Evolutionary conservation across 2,797 vertebrate species (phyloP).

Genomic region (Diglossa cyanea): DNA sequence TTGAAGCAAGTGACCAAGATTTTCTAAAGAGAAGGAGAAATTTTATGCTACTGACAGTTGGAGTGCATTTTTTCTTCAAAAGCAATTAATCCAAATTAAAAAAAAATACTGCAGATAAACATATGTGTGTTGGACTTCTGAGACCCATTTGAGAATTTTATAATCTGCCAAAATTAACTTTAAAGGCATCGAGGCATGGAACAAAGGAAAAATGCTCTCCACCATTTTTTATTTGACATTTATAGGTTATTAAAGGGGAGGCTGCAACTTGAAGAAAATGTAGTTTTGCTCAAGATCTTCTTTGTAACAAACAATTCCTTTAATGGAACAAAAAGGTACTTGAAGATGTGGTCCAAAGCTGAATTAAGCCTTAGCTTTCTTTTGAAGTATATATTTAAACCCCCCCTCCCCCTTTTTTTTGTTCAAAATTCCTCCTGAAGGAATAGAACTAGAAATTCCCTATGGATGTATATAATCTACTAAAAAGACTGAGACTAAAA

Average conservation of each 20-base stretch:
- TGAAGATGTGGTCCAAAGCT: not conserved
- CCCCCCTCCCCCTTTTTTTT: fast-evolving
- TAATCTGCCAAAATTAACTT: not conserved
- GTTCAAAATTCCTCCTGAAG: not conserved
- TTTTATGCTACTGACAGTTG: not conserved
- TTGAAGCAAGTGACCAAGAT: not conserved
- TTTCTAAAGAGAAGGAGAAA: not conserved
- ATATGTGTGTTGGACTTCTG: not conserved
- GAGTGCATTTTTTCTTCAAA: not conserved
- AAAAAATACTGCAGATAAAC: not conserved
- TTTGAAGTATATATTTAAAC: not conserved
- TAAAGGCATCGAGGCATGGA: not conserved
- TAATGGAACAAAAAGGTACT: not conserved
- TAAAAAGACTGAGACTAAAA: not conserved
- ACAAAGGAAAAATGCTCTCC: not conserved
- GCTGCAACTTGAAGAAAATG: not conserved
- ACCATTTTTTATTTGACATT: not conserved
- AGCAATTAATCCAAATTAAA: not conserved
- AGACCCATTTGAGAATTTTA: not conserved
- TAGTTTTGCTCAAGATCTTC: not conserved
- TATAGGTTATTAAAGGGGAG: not conserved
- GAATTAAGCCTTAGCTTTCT: not conserved
- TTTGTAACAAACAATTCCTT: not conserved
- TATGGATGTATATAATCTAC: not conserved
- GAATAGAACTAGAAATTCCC: not conserved